Conservation (phyloP, 2,113 vertebrate genomes). For the Chloebia gouldiae region DNA sequence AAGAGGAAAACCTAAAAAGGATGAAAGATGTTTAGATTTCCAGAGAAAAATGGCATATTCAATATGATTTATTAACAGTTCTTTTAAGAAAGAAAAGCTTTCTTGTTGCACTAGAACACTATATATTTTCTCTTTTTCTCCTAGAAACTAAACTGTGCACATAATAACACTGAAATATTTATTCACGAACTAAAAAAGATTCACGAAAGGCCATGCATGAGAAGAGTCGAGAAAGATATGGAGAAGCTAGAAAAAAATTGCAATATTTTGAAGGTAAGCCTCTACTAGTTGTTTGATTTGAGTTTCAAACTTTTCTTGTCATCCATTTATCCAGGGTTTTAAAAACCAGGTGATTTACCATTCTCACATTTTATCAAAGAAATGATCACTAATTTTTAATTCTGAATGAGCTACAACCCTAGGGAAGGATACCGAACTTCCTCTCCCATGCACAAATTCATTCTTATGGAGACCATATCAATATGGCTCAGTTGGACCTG, state of each 20-base stretch:
- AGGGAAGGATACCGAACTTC: not conserved
- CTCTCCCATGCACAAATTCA: not conserved
- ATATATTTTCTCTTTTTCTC: not conserved
- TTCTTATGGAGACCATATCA: not conserved
- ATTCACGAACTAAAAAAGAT: not conserved
- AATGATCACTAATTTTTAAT: not conserved
- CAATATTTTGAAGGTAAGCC: not conserved
- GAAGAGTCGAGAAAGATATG: not conserved
- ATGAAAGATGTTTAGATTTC: not conserved
- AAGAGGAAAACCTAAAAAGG: not conserved
- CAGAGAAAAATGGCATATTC: not conserved
- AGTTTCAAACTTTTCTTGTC: not conserved
- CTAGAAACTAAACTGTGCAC: not conserved
- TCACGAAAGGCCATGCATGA: accelerated
- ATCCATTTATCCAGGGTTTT: not conserved
- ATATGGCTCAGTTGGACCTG: not conserved
- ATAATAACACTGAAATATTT: not conserved
- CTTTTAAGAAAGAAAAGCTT: not conserved
- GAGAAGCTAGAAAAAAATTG: accelerated
- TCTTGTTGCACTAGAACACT: not conserved
- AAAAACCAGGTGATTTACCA: not conserved
- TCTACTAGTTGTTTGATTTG: not conserved
- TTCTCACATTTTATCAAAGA: not conserved
- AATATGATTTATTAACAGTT: not conserved
- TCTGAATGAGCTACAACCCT: not conserved